phyloP scores from a whole-genome alignment of 2,797 vertebrate species.

The Falco columbarius region DNA sequence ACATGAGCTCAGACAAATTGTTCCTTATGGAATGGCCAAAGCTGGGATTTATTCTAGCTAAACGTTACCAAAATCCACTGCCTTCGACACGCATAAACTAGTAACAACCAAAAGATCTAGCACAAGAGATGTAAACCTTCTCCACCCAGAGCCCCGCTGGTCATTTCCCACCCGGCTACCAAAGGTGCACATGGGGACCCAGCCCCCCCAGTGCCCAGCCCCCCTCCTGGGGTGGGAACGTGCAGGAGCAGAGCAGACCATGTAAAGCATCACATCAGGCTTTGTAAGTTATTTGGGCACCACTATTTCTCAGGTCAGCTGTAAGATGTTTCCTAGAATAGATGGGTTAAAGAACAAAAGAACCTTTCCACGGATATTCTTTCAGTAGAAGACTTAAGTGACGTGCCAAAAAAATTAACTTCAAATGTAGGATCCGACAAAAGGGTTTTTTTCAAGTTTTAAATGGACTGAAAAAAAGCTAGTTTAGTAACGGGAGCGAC shows the following conservation, averaged over 20 bases:
- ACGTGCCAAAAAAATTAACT: background rate
- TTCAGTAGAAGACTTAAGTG: background rate
- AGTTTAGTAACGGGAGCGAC: background rate
- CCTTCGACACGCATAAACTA: background rate
- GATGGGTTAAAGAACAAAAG: background rate
- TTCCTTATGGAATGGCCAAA: background rate
- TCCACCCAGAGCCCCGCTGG: background rate
- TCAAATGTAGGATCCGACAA: background rate
- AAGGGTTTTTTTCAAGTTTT: background rate
- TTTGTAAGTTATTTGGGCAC: background rate
- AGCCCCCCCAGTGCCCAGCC: background rate
- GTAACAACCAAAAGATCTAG: background rate
- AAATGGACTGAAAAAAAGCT: background rate
- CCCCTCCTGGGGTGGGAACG: background rate
- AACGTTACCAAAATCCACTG: background rate
- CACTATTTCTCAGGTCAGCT: background rate
- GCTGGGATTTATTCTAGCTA: background rate
- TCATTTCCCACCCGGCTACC: background rate
- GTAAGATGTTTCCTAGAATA: background rate
- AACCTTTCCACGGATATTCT: background rate
- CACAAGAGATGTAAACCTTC: background rate
- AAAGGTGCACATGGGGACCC: background rate
- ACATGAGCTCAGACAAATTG: constrained; percentile 28
- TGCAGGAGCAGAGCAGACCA: background rate
- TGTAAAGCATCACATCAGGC: background rate